Evolutionary conservation across 2,113 vertebrate species (phyloP).

Genomic region (Otocyon megalotis): DNA sequence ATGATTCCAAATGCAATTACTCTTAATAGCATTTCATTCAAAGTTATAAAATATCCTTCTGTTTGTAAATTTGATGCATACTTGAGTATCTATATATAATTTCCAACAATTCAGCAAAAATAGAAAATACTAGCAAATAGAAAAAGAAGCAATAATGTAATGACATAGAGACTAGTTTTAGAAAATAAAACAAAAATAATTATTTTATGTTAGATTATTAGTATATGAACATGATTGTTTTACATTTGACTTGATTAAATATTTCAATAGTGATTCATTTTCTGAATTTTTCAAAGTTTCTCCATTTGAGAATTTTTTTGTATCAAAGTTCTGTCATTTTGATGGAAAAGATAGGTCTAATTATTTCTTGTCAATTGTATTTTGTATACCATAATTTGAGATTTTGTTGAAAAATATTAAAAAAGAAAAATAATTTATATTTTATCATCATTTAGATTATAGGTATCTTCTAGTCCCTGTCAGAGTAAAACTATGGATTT

Average conservation of each 20-base stretch:
- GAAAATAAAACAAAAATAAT: not conserved
- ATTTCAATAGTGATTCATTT: not conserved
- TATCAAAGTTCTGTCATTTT: not conserved
- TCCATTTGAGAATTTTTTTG: not conserved
- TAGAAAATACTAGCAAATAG: not conserved
- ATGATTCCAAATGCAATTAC: not conserved
- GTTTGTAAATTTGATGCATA: conserved; percentile 29
- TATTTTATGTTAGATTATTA: not conserved
- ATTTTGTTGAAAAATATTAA: not conserved
- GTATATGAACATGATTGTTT: not conserved
- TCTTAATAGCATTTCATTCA: not conserved
- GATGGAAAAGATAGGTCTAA: not conserved
- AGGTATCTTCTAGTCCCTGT: not conserved
- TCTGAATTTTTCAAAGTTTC: not conserved
- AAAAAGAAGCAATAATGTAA: not conserved
- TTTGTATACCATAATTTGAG: not conserved
- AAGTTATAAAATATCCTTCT: conserved; percentile 56
- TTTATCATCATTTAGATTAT: not conserved
- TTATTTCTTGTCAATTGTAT: not conserved
- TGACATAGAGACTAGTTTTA: not conserved
- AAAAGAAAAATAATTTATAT: not conserved
- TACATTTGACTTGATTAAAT: not conserved
- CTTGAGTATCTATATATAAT: not conserved
- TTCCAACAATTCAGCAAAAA: conserved; percentile 2
- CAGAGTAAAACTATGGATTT: not conserved